Evolutionary conservation across 2,113 vertebrate species (phyloP), one percentile per base, ranked within the genome.

Genomic region (Crotophaga sulcirostris): DNA sequence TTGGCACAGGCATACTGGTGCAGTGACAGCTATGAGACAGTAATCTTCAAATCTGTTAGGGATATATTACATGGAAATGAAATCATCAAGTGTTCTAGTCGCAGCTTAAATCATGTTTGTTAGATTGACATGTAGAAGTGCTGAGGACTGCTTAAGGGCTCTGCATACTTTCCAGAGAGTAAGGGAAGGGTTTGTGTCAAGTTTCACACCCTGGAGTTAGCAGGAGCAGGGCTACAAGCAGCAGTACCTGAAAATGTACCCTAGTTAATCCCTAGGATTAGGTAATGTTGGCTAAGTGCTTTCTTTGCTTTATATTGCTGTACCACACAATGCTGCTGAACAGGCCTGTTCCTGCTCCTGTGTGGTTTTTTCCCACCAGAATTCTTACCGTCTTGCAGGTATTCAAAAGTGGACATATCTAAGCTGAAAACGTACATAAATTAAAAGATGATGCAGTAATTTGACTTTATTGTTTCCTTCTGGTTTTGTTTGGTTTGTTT

Each of bases 91-190:
- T 72, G 12, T 60, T 74, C 13, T 52, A 42, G 3, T 42, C 8
- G 21, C 18, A 14, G 14, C 12, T 75, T 16, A 6, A 52, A 6
- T 36, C 10, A 15, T 6, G 5, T 40, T 85, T 47, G 14, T 70
- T 29, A 58, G 11, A 10, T 4, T 17, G 9, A 25, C 0, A 2
- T 11, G 4, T 42, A 26, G 12, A 92, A 58, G 25, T 38, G 1
- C 20, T 59, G 42, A 5, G 6, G 74, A 12, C 13, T 49, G 7
- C 11, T 40, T 78, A 34, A 59, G 24, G 9, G 1, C 2, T 56
- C 10, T 68, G 12, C 44, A 4, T 11, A 9, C 15, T 78, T 93
- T 75, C 28, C 34, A 78, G 60, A 55, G 24, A 70, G 18, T 44
- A 72, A 58, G 5, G 9, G 25, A 70, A 58, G 21, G 3, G 45